phyloP scores from a whole-genome alignment of 2,888 invertebrate species.

The Chirona hameri region DNA sequence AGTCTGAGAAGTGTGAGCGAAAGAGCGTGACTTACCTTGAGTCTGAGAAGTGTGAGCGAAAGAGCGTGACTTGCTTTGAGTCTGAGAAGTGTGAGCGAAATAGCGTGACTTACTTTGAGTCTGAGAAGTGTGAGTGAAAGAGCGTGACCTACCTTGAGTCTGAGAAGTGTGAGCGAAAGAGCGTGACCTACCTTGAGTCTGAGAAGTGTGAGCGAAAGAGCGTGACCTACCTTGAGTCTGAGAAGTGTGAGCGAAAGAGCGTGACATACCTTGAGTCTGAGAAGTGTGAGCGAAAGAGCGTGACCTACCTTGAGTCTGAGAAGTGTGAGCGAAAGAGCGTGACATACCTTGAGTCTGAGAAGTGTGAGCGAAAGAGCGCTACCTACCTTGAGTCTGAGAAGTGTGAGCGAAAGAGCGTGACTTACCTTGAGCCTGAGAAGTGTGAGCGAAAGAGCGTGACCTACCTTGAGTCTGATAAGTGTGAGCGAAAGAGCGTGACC shows the following conservation, averaged over 20 bases:
- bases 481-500: background rate
- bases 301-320: background rate
- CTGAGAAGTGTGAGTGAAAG: too few species aligned
- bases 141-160: background rate
- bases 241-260: slow-evolving; percentile 29
- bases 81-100: slow-evolving; percentile 31
- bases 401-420: slow-evolving; percentile 28
- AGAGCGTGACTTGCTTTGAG: background rate
- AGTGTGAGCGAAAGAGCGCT: too few species aligned
- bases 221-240: background rate
- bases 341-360: slow-evolving; percentile 4
- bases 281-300: too few species aligned
- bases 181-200: background rate
- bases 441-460: too few species aligned
- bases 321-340: slow-evolving; percentile 29
- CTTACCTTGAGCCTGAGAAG: slow-evolving; percentile 25
- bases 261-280: background rate
- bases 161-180: slow-evolving; percentile 30
- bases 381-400: background rate
- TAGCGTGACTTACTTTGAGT: background rate
- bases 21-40: background rate
- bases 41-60: too few species aligned
- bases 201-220: too few species aligned
- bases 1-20: slow-evolving; percentile 31
- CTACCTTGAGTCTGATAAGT: too few species aligned